Conservation (phyloP, 1,140 invertebrate species). For the Apis laboriosa region DNA sequence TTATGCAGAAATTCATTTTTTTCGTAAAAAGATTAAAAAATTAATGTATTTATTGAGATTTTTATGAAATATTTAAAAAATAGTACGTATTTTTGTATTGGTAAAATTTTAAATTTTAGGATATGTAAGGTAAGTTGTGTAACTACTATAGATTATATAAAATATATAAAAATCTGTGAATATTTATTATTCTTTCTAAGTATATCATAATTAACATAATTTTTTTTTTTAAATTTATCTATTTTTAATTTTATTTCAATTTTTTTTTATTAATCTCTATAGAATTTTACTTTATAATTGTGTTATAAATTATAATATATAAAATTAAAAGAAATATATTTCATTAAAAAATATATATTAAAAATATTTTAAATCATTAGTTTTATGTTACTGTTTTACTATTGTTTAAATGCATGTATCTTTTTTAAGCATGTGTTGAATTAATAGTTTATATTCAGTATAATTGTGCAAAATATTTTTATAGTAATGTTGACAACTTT, state of each 20-base stretch:
- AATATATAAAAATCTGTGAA: not conserved
- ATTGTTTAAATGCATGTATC: not conserved
- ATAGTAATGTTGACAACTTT: not conserved
- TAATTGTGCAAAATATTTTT: not conserved
- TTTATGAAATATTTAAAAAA: not conserved
- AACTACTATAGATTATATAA: not conserved
- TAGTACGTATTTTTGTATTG: not conserved
- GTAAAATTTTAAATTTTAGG: conserved; percentile 24
- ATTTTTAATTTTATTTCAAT: too few relatives aligned
- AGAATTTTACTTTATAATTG: too few relatives aligned
- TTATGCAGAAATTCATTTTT: too few relatives aligned
- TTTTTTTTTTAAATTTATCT: too few relatives aligned
- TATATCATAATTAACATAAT: not conserved
- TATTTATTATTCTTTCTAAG: not conserved
- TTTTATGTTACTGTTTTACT: not conserved
- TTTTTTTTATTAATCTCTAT: too few relatives aligned
- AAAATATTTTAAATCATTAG: too few relatives aligned
- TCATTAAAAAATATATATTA: too few relatives aligned
- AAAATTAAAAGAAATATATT: too few relatives aligned
- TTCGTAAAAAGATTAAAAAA: not conserved
- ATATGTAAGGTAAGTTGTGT: conserved; percentile 37
- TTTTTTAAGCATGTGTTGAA: not conserved
- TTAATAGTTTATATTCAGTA: not conserved
- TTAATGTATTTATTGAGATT: not conserved
- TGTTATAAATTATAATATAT: too few relatives aligned